Percentiles rank a stretch among this genome's conserved stretches.
These are phyloP conservation scores for Diachasmimorpha longicaudata DNA, from an alignment of 1,140 invertebrate genomes.

Conservation along the genomic window DNA sequence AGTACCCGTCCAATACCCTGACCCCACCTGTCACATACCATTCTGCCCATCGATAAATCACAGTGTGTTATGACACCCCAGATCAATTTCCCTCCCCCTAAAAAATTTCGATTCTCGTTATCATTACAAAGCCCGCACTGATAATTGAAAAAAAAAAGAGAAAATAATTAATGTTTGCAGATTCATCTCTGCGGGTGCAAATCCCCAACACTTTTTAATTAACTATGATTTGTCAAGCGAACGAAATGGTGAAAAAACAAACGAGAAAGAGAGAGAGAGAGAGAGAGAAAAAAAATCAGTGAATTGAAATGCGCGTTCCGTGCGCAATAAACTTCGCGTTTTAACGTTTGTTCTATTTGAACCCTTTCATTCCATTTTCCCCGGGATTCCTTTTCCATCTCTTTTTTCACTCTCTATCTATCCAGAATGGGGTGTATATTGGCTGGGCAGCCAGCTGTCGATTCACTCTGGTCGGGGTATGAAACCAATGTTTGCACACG, in stretches of 20 bases:
- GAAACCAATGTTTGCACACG: not conserved
- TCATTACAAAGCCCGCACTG: not conserved
- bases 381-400: not conserved
- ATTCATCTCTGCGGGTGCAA: not conserved
- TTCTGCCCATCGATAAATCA: not conserved
- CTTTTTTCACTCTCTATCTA: not conserved
- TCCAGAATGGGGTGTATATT: not conserved
- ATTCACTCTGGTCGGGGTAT: not conserved
- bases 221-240: not conserved
- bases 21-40: not conserved
- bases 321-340: not conserved
- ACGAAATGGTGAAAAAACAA: not conserved
- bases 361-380: not conserved
- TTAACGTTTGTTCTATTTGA: not conserved
- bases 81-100: not conserved
- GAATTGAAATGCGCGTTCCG: not conserved
- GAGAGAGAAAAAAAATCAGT: not conserved
- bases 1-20: too few relatives aligned
- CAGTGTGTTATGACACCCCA: not conserved
- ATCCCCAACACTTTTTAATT: not conserved
- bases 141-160: not conserved
- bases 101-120: not conserved
- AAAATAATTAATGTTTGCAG: not conserved
- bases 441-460: not conserved
- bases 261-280: too few relatives aligned